These are phyloP conservation scores for Cylindroiulus punctatus DNA, from an alignment of 2,888 invertebrate genomes.

Conservation along the genomic window DNA sequence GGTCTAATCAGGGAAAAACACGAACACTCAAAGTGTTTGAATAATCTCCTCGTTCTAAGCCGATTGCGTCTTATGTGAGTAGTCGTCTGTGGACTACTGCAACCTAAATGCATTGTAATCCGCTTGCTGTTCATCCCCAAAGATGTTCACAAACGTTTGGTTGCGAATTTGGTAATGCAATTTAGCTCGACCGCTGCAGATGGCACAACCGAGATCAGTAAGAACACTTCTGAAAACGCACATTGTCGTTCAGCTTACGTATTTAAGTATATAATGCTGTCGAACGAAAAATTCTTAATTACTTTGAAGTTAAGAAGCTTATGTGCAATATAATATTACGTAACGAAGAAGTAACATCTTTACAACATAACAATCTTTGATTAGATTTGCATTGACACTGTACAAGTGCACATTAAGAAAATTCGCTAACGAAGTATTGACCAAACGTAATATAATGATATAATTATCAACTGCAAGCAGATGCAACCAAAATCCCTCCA, in stretches of 20 bases:
- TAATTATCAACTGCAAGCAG: no score
- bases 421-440: neutral
- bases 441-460: neutral
- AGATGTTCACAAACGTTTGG: constrained; percentile 37
- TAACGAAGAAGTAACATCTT: constrained; percentile 2
- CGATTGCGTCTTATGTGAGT: neutral
- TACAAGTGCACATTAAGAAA: neutral
- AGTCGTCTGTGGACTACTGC: neutral
- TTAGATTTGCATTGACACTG: neutral
- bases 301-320: constrained; percentile 40
- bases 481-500: no score
- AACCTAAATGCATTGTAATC: constrained; percentile 24
- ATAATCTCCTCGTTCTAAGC: constrained; percentile 8
- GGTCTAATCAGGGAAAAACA: neutral
- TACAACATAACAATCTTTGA: neutral
- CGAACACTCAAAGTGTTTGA: neutral
- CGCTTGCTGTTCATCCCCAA: constrained; percentile 33
- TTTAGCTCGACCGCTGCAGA: neutral
- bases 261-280: constrained; percentile 26
- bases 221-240: neutral
- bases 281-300: constrained; percentile 22
- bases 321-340: neutral
- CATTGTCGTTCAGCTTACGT: constrained; percentile 9
- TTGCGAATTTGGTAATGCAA: constrained; percentile 11
- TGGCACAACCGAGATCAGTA: neutral